Evolutionary conservation across 2,797 vertebrate genomes (phyloP), one percentile per base, ranked within the genome.

Genomic region (Alfaro cultratus): DNA sequence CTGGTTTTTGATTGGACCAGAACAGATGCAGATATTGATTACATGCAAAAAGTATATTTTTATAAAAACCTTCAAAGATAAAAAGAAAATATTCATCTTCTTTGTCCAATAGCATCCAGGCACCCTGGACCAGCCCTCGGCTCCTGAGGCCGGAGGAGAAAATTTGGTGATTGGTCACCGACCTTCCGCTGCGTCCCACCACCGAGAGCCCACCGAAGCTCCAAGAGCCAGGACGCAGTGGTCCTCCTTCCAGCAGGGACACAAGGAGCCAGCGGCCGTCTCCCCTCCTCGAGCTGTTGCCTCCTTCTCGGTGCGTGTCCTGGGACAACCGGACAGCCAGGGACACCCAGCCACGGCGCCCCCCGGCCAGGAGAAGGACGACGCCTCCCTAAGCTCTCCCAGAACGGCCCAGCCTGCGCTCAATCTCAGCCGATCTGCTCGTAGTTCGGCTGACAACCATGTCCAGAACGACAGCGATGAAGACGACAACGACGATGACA

Each of bases 281-380:
- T 95, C 95, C 64, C 95, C 96, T 43, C 94, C 94, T 0, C 94
- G 95, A 0, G 96, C 95, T 0, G 95, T 96, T 9, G 96, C 96
- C 23, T 97, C 96, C 23, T 88, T 96, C 64, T 96, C 96, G 0
- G 96, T 96, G 75, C 95, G 96, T 0, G 96, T 96, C 51, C 79
- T 96, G 43, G 95, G 94, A 64, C 93, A 96, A 86, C 94, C 94
- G 0, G 95, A 95, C 39, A 91, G 82, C 55, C 94, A 96, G 82
- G 94, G 94, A 9, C 82, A 93, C 36, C 91, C 94, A 39, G 89
- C 94, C 0, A 81, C 91, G 7, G 82, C 88, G 93, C 21, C 77
- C 93, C 78, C 95, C 95, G 77, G 93, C 78, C 95, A 96, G 77
- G 93, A 96, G 85, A 95, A 91, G 87, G 96, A 96, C 81, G 95